Evolutionary conservation across 2,797 vertebrate genomes (phyloP), one percentile per base, ranked within the genome.

Genomic region (Galagoides demidoff): DNA sequence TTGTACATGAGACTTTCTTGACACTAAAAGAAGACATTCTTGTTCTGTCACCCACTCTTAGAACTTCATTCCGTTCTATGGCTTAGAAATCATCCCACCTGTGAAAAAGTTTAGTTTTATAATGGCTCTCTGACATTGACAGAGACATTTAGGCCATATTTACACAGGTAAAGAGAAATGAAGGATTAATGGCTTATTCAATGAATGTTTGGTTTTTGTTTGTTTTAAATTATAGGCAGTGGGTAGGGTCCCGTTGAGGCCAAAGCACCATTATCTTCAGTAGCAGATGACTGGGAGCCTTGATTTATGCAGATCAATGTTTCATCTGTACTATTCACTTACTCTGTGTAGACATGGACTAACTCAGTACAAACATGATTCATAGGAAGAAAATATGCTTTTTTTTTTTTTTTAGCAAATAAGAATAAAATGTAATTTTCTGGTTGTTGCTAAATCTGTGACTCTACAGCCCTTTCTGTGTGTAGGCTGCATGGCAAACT

Each of bases 361-460:
- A 89, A 94, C 84, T 93, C 86, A 87, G 85, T 93, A 68, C 49
- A 95, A 68, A 97, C 77, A 63, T 93, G 64, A 96, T 95, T 70
- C 86, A 83, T 76, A 73, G 76, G 64, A 16, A 64, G 92, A 90
- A 94, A 94, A 86, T 89, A 94, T 45, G n/a, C 71, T 91, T 95
- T 94, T 95, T 68, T 49, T 87, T 92, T 94, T 84, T 92, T 94
- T 84, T 95, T 85, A 85, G 82, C 73, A 92, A 96, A 96, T 95
- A 96, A 96, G 61, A 94, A 89, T 94, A 93, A 97, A 95, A 97
- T 96, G 95, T 37, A 97, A 95, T 96, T 96, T 97, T 94, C 92
- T 84, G 0, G 0, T 85, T 87, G 81, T 88, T 93, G 76, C 39
- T 25, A 78, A 86, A 63, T 83, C 96, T 85, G 3, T 45, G 94